Base-by-base conservation (phyloP, 2,113 vertebrate genomes). In the Verasper variegatus region DNA sequence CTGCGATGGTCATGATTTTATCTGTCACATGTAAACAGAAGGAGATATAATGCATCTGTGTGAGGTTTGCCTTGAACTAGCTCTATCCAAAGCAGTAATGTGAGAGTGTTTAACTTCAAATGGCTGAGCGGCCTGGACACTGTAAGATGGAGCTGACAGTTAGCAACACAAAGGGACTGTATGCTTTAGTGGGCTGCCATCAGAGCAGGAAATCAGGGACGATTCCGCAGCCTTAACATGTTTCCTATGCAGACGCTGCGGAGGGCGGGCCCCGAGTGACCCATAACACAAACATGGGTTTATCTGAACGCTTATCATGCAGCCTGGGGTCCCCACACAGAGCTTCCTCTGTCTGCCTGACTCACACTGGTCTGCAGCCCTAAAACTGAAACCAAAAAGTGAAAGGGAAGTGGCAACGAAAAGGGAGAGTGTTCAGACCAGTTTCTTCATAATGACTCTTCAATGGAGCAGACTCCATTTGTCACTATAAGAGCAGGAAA, bases 121-220 rank as follows among this genome's bases (percentile, higher is more conserved):
- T 68, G 67, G 61, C 26, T 66, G 40, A 37, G 83, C 18, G 35
- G 74, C 68, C 92, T 92, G 90, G 88, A 83, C 74, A 66, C 8
- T 78, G 81, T 90, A 60, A 84, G 64, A 57, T 79, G 49, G 76
- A 83, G 75, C 35, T 84, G 86, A 89, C 89, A 87, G 84, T 47
- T 52, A 47, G 69, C 55, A 78, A 66, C 68, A 80, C 78, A 81
- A 66, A 82, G 51, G 64, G 82, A 59, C 73, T 71, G 74, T 83
- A 24, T 75, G 82, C 57, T 82, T 86, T 65, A 61, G 62, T 1
- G 2, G 51, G 26, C 57, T 65, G 70, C 59, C 1, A 49, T 49
- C 57, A 54, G 59, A 73, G 58, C 75, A 86, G 82, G 89, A 88
- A 88, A 86, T 78, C 71, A 15, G 72, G 68, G 49, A 76, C 21